Conservation (phyloP, 2,797 vertebrate genomes). For the Podarcis siculus region DNA sequence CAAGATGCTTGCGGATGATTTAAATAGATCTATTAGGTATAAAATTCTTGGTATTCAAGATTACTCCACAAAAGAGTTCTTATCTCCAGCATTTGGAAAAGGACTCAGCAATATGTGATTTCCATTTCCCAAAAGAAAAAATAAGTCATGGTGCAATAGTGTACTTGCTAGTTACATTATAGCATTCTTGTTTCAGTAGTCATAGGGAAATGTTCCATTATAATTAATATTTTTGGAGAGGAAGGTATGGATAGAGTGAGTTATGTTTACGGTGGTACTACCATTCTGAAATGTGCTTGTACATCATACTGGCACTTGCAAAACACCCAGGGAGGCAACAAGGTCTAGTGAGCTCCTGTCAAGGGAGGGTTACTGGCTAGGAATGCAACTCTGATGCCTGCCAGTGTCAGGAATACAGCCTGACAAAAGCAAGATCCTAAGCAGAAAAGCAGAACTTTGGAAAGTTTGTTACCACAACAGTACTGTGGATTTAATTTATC, state of each 20-base stretch:
- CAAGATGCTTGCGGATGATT: conserved; percentile 27
- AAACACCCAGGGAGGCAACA: neutral
- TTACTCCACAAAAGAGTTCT: conserved; percentile 20
- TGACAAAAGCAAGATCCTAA: conserved; percentile 30
- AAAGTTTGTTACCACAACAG: conserved; percentile 30
- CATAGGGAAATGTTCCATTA: neutral
- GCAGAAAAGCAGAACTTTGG: neutral
- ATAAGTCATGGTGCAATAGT: conserved; percentile 38
- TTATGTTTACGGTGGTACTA: conserved; percentile 22
- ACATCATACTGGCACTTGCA: conserved; percentile 42
- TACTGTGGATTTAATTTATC: neutral
- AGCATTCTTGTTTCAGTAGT: conserved; percentile 20
- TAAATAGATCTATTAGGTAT: neutral
- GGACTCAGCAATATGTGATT: conserved; percentile 7
- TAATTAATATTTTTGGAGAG: conserved; percentile 23
- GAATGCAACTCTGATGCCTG: conserved; percentile 42
- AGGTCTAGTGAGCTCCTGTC: no score
- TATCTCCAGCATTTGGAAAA: neutral
- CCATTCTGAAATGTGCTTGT: conserved; percentile 29
- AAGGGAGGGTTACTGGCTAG: conserved; percentile 16
- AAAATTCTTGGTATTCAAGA: neutral
- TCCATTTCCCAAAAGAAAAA: conserved; percentile 58
- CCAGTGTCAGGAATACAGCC: conserved; percentile 45
- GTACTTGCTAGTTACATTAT: neutral
- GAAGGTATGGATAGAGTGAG: conserved; percentile 27